phyloP scores from a whole-genome alignment of 2,113 vertebrate genomes.

The Sinosuthora webbiana region DNA sequence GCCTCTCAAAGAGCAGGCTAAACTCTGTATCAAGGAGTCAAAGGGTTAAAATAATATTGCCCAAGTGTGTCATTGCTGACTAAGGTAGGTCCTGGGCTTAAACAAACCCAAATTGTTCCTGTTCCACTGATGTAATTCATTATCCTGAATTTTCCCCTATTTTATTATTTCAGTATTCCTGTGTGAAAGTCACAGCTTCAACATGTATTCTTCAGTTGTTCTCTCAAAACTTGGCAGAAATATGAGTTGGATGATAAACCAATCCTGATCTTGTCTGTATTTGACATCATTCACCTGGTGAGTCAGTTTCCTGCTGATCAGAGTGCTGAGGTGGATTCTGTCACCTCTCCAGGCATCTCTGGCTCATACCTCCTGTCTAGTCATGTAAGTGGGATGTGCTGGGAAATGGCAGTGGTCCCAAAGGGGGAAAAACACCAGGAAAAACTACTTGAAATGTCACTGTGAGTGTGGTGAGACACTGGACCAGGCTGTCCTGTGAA shows the following conservation, averaged over 20 bases:
- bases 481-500: background rate
- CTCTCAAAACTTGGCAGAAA: background rate
- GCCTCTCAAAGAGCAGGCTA: background rate
- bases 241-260: background rate
- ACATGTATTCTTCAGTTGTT: background rate
- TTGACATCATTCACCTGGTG: background rate
- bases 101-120: conserved; percentile 24
- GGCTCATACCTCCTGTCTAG: background rate
- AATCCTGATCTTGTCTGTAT: background rate
- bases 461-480: background rate
- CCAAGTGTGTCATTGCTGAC: background rate
- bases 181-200: background rate
- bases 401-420: background rate
- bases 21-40: background rate
- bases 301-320: background rate
- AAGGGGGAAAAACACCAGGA: background rate
- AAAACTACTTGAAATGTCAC: background rate
- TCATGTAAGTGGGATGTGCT: background rate
- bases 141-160: background rate
- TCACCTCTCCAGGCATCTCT: no score
- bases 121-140: conserved; percentile 40
- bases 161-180: background rate
- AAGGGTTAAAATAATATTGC: conserved; percentile 55
- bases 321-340: background rate
- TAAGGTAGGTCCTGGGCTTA: conserved; percentile 17